These are phyloP conservation scores for Anguilla anguilla DNA, from an alignment of 2,797 vertebrate genomes.

Conservation along the genomic window DNA sequence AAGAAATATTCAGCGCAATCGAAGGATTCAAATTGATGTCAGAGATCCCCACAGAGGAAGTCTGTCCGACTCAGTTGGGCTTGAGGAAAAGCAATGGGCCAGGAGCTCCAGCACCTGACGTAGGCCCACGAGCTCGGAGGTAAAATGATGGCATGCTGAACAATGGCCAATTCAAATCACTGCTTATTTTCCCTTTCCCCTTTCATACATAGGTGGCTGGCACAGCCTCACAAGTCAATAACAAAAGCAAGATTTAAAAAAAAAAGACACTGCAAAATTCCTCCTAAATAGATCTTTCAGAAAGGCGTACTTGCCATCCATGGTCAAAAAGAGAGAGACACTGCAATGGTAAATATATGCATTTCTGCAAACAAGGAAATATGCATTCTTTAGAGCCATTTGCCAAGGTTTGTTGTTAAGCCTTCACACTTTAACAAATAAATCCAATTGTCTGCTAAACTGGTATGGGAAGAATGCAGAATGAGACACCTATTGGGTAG, in stretches of 20 bases:
- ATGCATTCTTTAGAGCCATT: conserved; percentile 13
- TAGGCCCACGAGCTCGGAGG: background rate
- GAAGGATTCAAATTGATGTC: background rate
- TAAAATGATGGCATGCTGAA: background rate
- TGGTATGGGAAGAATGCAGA: conserved; percentile 38
- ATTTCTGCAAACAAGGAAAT: conserved; percentile 2
- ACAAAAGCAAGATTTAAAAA: background rate
- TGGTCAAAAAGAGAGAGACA: conserved; percentile 27
- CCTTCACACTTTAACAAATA: conserved; percentile 42
- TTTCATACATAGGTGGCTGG: background rate
- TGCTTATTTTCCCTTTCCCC: background rate
- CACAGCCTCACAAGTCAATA: background rate
- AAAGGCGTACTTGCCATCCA: background rate
- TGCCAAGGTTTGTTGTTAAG: conserved; percentile 54
- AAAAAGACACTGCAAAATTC: background rate
- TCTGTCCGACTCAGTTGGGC: background rate
- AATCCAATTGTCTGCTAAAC: conserved; percentile 32
- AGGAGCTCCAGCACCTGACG: background rate
- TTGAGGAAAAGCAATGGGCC: background rate
- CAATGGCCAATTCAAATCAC: background rate
- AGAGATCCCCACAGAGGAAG: background rate
- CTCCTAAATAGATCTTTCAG: background rate
- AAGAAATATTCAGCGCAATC: background rate
- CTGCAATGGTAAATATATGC: conserved; percentile 5
- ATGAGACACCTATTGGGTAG: background rate